Evolutionary conservation across 2,797 vertebrate genomes (phyloP), one percentile per base, ranked within the genome.

Genomic region (Xenops minutus): DNA sequence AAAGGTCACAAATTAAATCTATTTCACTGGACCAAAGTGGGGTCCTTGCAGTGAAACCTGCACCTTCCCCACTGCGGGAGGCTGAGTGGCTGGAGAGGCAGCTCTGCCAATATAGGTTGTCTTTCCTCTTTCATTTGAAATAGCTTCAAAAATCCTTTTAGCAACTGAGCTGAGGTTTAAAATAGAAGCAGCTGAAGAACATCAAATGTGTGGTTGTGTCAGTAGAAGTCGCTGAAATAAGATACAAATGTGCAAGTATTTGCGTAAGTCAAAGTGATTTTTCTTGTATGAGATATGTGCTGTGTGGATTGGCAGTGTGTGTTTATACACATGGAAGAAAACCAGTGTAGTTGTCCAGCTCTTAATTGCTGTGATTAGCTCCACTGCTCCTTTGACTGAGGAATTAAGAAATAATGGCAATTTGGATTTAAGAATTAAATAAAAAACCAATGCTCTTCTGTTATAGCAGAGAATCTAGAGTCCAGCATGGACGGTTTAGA

Each of bases 41-140:
- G 37, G 22, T 48, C 7, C 0, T 0, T n/a, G 51, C 24, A 16
- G 63, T 5, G 46, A n/a, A 30, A 66, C 4, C 46, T 37, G 37
- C 18, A 7, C 39, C 20, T n/a, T 49, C 30, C 43, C 6, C 15
- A 1, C 4, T 21, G 73, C 16, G 4, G 19, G 61, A 75, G 55
- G 37, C 41, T 72, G 29, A 76, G 83, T 4, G 27, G 27, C 29
- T 23, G 12, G 19, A 67, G 46, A 73, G 56, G n/a, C 58, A 8
- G 24, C 51, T 63, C 37, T 37, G 58, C 2, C 1, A 48, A 7
- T 44, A 20, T 54, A 43, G 71, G 74, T 48, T 6, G 0, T 64
- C 54, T 55, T 56, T 67, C 21, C 36, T 16, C 67, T 59, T 92
- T n/a, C 22, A 1, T 27, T 92, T 26, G n/a, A 59, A 79, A 52